Evolutionary conservation across 2,113 vertebrate genomes (phyloP).

Genomic region (Recurvirostra avosetta): DNA sequence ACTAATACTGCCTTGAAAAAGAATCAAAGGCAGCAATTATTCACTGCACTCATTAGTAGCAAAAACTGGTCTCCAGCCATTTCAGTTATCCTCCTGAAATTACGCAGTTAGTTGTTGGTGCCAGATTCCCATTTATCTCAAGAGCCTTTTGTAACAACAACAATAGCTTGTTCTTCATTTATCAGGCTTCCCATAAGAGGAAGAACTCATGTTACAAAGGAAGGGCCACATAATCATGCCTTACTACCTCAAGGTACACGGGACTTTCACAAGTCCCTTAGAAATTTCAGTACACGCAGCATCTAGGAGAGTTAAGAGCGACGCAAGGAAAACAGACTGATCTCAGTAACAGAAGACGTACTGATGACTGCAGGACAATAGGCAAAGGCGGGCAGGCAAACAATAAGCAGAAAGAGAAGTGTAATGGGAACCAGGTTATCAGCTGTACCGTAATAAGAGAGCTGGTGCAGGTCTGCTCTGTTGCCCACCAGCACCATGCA

Average conservation of each 20-base stretch:
- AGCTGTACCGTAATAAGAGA: neutral
- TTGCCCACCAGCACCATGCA: neutral
- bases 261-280: neutral
- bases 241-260: neutral
- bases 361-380: neutral
- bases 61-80: neutral
- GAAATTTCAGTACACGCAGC: neutral
- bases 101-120: neutral
- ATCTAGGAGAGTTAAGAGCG: neutral
- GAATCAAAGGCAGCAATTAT: neutral
- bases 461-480: neutral
- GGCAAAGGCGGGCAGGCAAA: neutral
- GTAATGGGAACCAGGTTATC: neutral
- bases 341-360: neutral
- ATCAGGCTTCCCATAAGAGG: neutral
- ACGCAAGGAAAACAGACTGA: neutral
- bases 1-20: neutral
- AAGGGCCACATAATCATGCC: neutral
- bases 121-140: constrained; percentile 13
- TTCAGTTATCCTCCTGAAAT: neutral
- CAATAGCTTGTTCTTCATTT: constrained; percentile 31
- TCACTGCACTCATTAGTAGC: neutral
- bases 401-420: constrained; percentile 2
- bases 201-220: constrained; percentile 22
- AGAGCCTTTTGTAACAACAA: constrained; percentile 14